phyloP scores from a whole-genome alignment of 2,888 invertebrate genomes.

The Lochmaea capreae region DNA sequence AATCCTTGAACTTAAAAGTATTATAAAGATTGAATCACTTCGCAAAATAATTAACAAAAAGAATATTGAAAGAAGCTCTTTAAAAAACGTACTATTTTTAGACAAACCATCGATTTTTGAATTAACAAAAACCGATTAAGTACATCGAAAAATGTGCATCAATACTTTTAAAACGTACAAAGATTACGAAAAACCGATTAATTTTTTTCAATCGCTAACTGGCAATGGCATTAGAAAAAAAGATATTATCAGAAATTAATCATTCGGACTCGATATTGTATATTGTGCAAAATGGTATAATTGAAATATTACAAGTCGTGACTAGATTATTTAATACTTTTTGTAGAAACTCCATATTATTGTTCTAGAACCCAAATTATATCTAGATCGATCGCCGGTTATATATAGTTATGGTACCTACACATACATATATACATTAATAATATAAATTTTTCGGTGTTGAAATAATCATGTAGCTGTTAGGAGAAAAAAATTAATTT shows the following conservation, averaged over 20 bases:
- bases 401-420: not conserved
- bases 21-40: no score
- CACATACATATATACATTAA: not conserved
- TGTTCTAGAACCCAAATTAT: slow-evolving; percentile 8
- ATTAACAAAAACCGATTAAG: no score
- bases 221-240: not conserved
- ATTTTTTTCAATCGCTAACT: not conserved
- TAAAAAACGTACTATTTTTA: no score
- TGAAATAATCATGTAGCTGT: slow-evolving; percentile 10
- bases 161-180: not conserved
- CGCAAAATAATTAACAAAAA: no score
- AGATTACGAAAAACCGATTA: not conserved
- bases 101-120: no score
- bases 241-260: not conserved
- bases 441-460: slow-evolving; percentile 13
- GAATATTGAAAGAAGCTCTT: no score
- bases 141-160: not conserved
- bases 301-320: slow-evolving; percentile 1
- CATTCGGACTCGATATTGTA: not conserved
- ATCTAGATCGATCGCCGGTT: not conserved
- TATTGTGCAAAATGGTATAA: slow-evolving; percentile 4
- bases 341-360: slow-evolving; percentile 5
- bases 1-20: no score
- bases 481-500: slow-evolving; percentile 12
- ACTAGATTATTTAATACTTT: slow-evolving; percentile 3